Conservation (phyloP, 2,113 vertebrate genomes). For the mouse (Mus musculus) region DNA sequence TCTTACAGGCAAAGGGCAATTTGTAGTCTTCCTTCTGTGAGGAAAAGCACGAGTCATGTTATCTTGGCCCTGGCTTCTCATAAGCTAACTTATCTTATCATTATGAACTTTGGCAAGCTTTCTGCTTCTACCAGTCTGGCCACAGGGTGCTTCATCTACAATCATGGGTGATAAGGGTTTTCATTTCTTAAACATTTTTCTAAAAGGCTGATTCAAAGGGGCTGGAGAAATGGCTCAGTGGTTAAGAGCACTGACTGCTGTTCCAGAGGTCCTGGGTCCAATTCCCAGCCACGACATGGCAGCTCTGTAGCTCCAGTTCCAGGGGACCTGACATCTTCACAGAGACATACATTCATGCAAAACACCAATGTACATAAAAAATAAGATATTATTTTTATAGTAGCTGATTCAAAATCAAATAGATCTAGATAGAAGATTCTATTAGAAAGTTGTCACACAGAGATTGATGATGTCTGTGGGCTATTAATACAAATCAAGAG, state of each 20-base stretch:
- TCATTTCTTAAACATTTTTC: conserved; percentile 10
- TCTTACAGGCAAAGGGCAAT: conserved; percentile 67
- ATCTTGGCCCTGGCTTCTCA: conserved; percentile 73
- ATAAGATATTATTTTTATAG: not conserved
- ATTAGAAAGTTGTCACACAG: conserved; percentile 1
- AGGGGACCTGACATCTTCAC: not conserved
- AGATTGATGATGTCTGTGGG: not conserved
- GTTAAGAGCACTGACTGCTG: not conserved
- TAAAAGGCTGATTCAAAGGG: not conserved
- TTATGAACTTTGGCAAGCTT: conserved; percentile 60
- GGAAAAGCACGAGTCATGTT: conserved; percentile 58
- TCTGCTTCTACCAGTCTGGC: conserved; percentile 54
- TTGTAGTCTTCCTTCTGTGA: conserved; percentile 39
- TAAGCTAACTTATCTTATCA: conserved; percentile 72
- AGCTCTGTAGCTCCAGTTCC: not conserved
- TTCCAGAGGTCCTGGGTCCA: not conserved
- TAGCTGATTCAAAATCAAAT: conserved; percentile 12
- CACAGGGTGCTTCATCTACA: conserved; percentile 51
- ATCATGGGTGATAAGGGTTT: conserved; percentile 53
- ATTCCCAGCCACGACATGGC: not conserved
- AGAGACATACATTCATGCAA: not conserved
- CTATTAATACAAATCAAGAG: not conserved
- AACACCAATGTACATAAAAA: not conserved
- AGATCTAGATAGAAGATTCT: not conserved
- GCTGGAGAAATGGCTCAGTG: not conserved